Base-by-base conservation (phyloP, 2,113 vertebrate genomes). In the Lampris incognitus region DNA sequence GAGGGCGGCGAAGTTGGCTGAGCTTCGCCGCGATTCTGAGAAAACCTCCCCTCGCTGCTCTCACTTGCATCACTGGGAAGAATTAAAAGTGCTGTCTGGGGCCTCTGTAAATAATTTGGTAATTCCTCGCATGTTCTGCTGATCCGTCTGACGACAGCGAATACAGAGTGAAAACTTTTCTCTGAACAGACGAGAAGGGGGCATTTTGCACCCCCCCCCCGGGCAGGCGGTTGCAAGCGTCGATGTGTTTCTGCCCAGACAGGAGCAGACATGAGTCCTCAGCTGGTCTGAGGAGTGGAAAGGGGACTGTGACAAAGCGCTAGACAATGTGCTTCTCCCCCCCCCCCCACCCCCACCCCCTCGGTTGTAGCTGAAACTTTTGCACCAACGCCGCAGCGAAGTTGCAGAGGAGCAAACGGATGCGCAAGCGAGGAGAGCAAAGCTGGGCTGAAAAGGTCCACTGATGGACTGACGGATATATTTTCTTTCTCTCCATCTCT, bases 81-180 rank as follows among this genome's bases (percentile, higher is more conserved):
- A 85, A 86, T 87, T 69, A 77, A 83, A 66, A 52, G 72, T 13
- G 8, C 67, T 56, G 67, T 86, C 78, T 83, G 69, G 40, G n/a
- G 64, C 67, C 38, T 76, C 59, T 85, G 72, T 84, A 71, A 85
- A 84, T 85, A 72, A 85, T 87, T 81, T 37, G n/a, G 74, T 76
- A 49, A 69, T 81, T 88, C 8, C 41, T 66, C 39, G 2, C 44
- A 13, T 9, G 8, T 78, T 55, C 46, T 74, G 70, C 57, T 77
- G 50, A 55, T 85, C 63, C 71, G 38, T 81, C 44, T 84, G 79
- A 75, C 72, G 78, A 90, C 84, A 82, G 78, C 72, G 72, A 85
- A 84, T 69, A 69, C 69, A 46, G 66, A 50, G 64, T 71, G 78
- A 67, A 84, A 77, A 69, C 87, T 79, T 86, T 42, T 78, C 66